Evolutionary conservation across 2,797 vertebrate genomes (phyloP).

Genomic region (Serranus cabrilla): DNA sequence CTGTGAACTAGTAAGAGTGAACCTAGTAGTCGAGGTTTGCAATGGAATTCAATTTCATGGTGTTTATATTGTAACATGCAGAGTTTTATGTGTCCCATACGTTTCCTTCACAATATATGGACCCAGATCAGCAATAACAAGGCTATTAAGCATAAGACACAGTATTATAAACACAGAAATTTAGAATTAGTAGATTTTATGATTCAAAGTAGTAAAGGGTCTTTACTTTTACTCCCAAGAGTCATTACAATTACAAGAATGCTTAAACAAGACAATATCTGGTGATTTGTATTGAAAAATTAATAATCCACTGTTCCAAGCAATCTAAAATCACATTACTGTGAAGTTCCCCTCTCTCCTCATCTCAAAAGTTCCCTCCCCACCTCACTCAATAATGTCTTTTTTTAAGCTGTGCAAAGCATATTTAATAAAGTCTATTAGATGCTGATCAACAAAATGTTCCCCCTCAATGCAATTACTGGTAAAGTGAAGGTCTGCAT

Average conservation of each 20-base stretch:
- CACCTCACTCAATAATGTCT: conserved; percentile 23
- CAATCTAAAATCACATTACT: conserved; percentile 3
- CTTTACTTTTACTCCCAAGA: background rate
- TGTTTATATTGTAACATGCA: background rate
- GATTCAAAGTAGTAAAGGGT: background rate
- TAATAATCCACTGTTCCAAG: conserved; percentile 11
- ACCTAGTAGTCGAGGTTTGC: too few species aligned
- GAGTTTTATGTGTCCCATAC: background rate
- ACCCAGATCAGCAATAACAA: background rate
- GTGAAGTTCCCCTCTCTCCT: background rate
- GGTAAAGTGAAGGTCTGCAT: conserved; percentile 58
- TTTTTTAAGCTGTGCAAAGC: conserved; percentile 33
- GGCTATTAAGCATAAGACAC: background rate
- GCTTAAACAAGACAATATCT: background rate
- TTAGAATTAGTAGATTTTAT: background rate
- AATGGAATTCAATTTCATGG: background rate
- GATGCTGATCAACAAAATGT: conserved; percentile 65
- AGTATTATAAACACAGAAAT: background rate
- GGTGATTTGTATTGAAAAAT: conserved; percentile 11
- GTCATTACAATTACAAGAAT: conserved; percentile 1
- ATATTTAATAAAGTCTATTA: conserved; percentile 62
- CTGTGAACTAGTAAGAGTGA: background rate
- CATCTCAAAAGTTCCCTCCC: conserved; percentile 16
- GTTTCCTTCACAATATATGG: background rate
- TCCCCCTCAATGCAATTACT: conserved; percentile 64